These are phyloP conservation scores for Cephus rjabovi DNA, from an alignment of 2,888 invertebrate species.

Conservation along the genomic window DNA sequence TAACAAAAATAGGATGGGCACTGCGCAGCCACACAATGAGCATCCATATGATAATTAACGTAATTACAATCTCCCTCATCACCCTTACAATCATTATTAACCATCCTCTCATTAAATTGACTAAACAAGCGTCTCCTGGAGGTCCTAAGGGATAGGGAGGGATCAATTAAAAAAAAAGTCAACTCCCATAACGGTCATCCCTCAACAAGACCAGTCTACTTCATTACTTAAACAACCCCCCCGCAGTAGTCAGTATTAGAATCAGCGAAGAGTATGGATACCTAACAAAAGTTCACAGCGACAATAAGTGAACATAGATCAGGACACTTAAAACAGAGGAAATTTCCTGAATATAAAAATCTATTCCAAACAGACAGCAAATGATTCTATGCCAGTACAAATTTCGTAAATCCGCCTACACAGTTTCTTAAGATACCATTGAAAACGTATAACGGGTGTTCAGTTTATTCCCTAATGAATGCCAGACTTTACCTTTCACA, in stretches of 20 bases:
- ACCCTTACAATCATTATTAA: background rate
- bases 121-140: background rate
- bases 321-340: background rate
- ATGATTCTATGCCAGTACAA: background rate
- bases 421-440: background rate
- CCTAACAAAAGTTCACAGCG: background rate
- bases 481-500: background rate
- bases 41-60: background rate
- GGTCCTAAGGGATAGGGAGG: background rate
- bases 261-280: background rate
- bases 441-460: background rate
- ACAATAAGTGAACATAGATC: background rate
- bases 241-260: background rate
- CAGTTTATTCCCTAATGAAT: background rate
- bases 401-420: background rate
- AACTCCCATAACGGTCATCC: background rate
- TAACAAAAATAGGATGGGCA: background rate
- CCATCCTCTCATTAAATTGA: constrained; percentile 3
- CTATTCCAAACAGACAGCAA: background rate
- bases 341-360: background rate
- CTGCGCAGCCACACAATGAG: background rate
- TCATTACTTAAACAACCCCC: background rate
- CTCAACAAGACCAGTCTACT: background rate
- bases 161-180: background rate
- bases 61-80: background rate